Conservation (phyloP, 2,797 vertebrate genomes). For the Meda fulgida region DNA sequence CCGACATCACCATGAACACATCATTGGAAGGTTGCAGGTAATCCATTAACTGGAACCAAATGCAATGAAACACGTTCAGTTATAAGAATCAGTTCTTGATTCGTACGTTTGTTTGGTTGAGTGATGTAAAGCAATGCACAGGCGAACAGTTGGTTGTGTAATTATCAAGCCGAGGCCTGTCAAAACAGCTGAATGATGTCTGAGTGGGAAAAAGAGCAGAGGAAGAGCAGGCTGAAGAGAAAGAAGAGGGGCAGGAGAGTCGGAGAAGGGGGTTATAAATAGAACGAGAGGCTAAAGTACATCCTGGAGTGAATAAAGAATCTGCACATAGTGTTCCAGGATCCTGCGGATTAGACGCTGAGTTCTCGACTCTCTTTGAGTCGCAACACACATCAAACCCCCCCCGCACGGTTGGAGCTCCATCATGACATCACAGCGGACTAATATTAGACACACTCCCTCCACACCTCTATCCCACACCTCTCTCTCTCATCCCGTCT, state of each 20-base stretch:
- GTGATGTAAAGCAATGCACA: not conserved
- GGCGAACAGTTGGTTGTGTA: slow-evolving; percentile 38
- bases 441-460: slow-evolving; percentile 79
- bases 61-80: not conserved
- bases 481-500: not conserved
- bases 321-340: slow-evolving; percentile 61
- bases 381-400: slow-evolving; percentile 72
- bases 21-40: not conserved
- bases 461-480: slow-evolving; percentile 60
- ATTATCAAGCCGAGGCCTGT: slow-evolving; percentile 40
- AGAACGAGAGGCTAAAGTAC: slow-evolving; percentile 16
- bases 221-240: slow-evolving; percentile 4
- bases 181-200: slow-evolving; percentile 21
- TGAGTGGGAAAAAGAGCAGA: not conserved
- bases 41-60: not conserved
- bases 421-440: slow-evolving; percentile 73
- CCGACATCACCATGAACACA: not conserved
- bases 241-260: not conserved
- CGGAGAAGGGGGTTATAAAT: slow-evolving; percentile 14
- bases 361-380: slow-evolving; percentile 70
- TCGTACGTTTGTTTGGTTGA: slow-evolving; percentile 20
- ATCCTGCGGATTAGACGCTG: slow-evolving; percentile 69
- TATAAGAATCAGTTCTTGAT: slow-evolving; percentile 16
- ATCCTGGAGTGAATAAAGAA: slow-evolving; percentile 39
- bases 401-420: slow-evolving; percentile 73